Base-by-base conservation (phyloP, 2,888 invertebrate genomes). In the Heterodera filipjevi region DNA sequence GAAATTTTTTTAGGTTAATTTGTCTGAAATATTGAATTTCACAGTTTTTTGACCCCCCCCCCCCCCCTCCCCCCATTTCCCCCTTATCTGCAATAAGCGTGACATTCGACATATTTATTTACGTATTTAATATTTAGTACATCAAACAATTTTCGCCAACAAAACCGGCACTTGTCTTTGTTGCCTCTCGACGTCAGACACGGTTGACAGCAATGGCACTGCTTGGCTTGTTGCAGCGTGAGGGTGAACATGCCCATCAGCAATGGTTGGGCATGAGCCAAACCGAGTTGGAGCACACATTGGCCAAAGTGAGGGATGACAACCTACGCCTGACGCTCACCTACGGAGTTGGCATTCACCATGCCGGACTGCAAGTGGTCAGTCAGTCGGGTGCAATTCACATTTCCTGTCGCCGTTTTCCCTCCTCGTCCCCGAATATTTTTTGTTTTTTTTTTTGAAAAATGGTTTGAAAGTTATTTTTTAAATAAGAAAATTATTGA, bases 331-430 rank as follows among this genome's bases (percentile, higher is more conserved):
- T 98, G 81, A 95, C 95, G 0, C 91, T 99, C 33, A 94, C 95
- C 0, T 99, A 98, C 90, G 99, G 99, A 14, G 96, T 99, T 84
- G 99, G 98, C 1, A 93, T 99, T 85, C 99, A 99, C 91, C 99
- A 79, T 35, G 79, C 79, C 14, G 99, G 99, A 59, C 32, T 77
- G 35, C 66, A 39, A 6, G 59, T 59, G 59, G 59, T 59, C 10
- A 10, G 27, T 59, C 27, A n/a, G n/a, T n/a, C n/a, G n/a, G 59
- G 16, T 14, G 49, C 46, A 49, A 14, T 14, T 49, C 8, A 19
- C 16, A 39, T 39, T 6, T 39, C 39, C 8, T 49, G 49, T 49
- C 12, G 49, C 49, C 6, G 6, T 39, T 39, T 49, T 16, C 16
- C 8, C 14, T 16, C 0, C 49, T 19, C 49, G 49, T 12, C 12